Evolutionary conservation across 1,140 invertebrate species (phyloP), one percentile per base, ranked within the genome.

Genomic region (Drosophila saltans): DNA sequence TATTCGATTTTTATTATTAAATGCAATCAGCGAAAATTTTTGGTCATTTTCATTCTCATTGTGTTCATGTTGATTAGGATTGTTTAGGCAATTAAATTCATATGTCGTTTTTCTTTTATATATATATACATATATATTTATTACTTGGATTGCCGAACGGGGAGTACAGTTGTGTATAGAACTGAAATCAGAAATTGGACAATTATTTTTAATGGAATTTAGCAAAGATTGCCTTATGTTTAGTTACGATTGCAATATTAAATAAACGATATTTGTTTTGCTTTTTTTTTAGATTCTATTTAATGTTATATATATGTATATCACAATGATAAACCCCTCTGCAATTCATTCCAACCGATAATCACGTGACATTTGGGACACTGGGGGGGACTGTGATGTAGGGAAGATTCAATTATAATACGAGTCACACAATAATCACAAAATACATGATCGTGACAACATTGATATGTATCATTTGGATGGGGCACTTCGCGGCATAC

Each of bases 1-100:
- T 71, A 80, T 80, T 80, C 76, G 76, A 77, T 80, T 77, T 80
- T 77, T 80, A 80, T 59, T 59, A 59, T 59, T 59, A 59, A 59
- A 67, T 36, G 55, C 56, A 67, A 67, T 67, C 65, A 58, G 55
- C 33, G 45, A 78, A 71, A 65, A 59, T 59, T 59, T 59, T 59
- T 59, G 57, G 57, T 39, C 57, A 16, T 59, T 59, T 24, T 52
- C 16, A 24, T 45, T 45, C 48, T 65, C 21, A 48, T 36, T 65
- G 26, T 65, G 43, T 24, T 56, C n/a, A 66, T 41, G 64, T 66
- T 66, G 45, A 66, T 66, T 66, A 66, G 45, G 24, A 55, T 66
- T 56, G 52, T 66, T 33, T 28, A 36, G 45, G 62, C 62, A 45
- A 65, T 65, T 65, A 65, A 52, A 65, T 52, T 65, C 62, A 65